Percentiles rank a stretch among this genome's conserved stretches.
These are phyloP conservation scores for Dynastes tityus DNA, from an alignment of 2,888 invertebrate genomes.

Conservation along the genomic window DNA sequence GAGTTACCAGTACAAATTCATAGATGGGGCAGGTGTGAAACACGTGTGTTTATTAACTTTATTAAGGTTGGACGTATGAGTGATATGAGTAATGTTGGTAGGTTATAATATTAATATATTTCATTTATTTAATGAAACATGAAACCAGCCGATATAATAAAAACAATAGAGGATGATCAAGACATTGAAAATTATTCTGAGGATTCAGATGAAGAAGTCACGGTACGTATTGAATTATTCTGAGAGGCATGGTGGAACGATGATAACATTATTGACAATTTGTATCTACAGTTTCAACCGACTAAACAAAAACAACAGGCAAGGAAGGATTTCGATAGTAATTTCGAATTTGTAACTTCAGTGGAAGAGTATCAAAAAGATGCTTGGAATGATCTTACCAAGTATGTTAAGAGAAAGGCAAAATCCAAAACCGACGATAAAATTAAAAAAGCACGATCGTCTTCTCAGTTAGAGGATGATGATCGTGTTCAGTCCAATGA, in stretches of 20 bases:
- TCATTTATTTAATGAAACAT: not conserved
- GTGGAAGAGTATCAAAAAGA: conserved; percentile 87
- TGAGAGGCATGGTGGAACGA: not conserved
- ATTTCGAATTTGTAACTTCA: conserved; percentile 86
- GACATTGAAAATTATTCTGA: conserved; percentile 87
- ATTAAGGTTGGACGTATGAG: not conserved
- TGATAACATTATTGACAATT: conserved; percentile 20
- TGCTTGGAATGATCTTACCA: conserved; percentile 85
- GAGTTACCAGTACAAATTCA: too few species aligned
- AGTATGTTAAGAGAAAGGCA: conserved; percentile 85
- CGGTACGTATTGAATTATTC: conserved; percentile 72
- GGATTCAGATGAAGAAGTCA: conserved; percentile 86
- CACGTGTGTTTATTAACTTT: too few species aligned
- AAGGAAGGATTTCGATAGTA: conserved; percentile 84
- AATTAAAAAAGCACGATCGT: conserved; percentile 76
- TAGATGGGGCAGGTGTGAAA: too few species aligned
- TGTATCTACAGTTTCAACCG: conserved; percentile 82
- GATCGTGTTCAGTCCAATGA: conserved; percentile 70
- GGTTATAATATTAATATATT: conserved; percentile 70
- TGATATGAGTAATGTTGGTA: not conserved
- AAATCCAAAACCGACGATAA: conserved; percentile 89
- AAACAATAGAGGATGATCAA: conserved; percentile 88
- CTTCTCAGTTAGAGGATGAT: conserved; percentile 66
- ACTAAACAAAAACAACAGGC: conserved; percentile 80
- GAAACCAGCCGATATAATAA: conserved; percentile 72